Conservation (phyloP, 2,113 vertebrate genomes). For the Barnardius zonarius region DNA sequence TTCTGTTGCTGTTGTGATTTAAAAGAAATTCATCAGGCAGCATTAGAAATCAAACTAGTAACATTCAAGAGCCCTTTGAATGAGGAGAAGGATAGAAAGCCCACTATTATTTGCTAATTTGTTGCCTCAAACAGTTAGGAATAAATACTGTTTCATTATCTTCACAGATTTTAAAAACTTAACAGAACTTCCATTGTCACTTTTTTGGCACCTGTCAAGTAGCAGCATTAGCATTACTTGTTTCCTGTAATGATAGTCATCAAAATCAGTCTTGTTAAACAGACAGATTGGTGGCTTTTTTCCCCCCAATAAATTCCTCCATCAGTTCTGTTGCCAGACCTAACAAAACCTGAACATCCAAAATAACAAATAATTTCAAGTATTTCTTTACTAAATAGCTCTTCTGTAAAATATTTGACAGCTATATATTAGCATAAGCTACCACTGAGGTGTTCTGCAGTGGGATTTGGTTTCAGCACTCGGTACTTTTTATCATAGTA, state of each 20-base stretch:
- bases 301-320: neutral
- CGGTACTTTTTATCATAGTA: conserved; percentile 44
- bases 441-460: neutral
- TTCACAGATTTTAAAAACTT: neutral
- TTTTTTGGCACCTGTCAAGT: neutral
- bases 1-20: neutral
- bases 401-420: neutral
- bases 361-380: neutral
- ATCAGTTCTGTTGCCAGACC: neutral
- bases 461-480: conserved; percentile 26
- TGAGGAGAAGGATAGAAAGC: neutral
- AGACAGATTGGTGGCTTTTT: neutral
- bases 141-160: neutral
- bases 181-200: neutral
- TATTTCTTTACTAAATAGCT: neutral
- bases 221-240: neutral
- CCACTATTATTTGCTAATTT: neutral
- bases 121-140: neutral
- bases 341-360: neutral
- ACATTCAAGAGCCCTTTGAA: neutral
- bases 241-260: neutral
- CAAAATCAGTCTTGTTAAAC: neutral
- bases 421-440: neutral
- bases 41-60: neutral
- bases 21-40: neutral